Evolutionary conservation across 2,797 vertebrate species (phyloP).

Genomic region (Phalanger gymnotis): DNA sequence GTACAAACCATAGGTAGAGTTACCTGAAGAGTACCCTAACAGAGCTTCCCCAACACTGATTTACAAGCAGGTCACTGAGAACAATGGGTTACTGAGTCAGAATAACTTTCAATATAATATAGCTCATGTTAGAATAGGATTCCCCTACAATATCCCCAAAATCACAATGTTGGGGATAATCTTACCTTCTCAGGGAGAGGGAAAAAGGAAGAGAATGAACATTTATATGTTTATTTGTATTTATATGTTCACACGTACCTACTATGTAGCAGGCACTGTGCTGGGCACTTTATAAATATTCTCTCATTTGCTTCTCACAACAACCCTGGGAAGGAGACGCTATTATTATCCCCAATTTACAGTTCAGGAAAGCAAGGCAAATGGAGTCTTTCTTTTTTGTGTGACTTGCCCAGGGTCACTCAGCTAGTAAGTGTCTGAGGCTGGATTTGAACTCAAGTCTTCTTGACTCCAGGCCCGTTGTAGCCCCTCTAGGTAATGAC

Average conservation of each 20-base stretch:
- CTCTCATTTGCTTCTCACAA: not conserved
- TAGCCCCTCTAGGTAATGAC: not conserved
- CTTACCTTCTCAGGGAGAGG: not conserved
- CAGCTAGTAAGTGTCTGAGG: not conserved
- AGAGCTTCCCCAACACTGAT: not conserved
- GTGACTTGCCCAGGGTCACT: not conserved
- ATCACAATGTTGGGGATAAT: not conserved
- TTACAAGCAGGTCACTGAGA: not conserved
- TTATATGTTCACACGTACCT: too few species aligned
- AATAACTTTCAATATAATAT: not conserved
- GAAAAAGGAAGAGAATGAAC: not conserved
- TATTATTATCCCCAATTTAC: not conserved
- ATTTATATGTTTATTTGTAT: too few species aligned
- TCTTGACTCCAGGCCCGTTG: not conserved
- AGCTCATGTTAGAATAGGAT: not conserved
- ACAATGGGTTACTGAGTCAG: not conserved
- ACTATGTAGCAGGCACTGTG: not conserved
- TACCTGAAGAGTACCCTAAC: not conserved
- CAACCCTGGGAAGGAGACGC: not conserved
- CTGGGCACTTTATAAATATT: not conserved
- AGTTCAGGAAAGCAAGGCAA: not conserved
- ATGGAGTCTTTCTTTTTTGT: not conserved
- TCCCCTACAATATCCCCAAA: not conserved
- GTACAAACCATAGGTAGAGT: not conserved
- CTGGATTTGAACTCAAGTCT: not conserved